Conservation (phyloP, 2,113 vertebrate genomes). For the Mormoops blainvillei region DNA sequence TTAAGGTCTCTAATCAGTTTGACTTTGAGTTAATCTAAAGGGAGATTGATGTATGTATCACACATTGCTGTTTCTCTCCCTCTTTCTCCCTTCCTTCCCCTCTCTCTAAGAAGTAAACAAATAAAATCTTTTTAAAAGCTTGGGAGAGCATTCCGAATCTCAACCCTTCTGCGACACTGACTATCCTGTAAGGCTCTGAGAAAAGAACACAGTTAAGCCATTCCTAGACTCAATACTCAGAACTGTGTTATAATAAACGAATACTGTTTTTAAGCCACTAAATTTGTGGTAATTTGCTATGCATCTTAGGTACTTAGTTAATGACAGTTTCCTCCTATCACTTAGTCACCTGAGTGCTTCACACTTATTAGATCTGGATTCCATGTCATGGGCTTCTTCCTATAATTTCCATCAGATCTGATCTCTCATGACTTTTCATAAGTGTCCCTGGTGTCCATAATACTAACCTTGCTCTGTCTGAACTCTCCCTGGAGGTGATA, state of each 20-base stretch:
- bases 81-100: too few relatives aligned
- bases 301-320: neutral
- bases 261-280: neutral
- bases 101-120: too few relatives aligned
- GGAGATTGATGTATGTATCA: too few relatives aligned
- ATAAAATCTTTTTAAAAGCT: neutral
- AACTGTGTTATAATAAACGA: neutral
- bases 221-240: neutral
- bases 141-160: neutral
- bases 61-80: too few relatives aligned
- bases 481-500: neutral
- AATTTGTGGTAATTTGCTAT: neutral
- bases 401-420: neutral
- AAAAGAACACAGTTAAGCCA: neutral
- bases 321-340: neutral
- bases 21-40: slow-evolving; percentile 18
- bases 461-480: neutral
- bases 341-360: neutral
- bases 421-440: neutral
- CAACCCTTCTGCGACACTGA: neutral
- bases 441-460: neutral
- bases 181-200: neutral
- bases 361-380: neutral
- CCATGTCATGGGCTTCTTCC: neutral
- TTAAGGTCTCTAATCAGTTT: neutral